Evolutionary conservation across 2,797 vertebrate genomes (phyloP).

Genomic region (Pterois miles): DNA sequence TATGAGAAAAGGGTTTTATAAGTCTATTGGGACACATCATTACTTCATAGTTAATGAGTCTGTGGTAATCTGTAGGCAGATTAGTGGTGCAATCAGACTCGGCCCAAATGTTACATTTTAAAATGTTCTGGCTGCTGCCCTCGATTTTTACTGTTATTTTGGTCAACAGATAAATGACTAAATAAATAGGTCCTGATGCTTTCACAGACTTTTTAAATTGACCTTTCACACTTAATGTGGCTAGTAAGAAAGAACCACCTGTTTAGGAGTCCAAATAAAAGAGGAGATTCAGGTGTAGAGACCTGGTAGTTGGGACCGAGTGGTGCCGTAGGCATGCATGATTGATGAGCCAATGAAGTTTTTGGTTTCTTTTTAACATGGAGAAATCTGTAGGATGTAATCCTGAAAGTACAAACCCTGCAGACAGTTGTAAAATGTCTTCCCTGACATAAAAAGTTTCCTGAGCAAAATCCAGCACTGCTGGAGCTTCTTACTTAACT

Average conservation of each 20-base stretch:
- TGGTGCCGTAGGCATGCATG: neutral
- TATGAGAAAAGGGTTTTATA: conserved; percentile 61
- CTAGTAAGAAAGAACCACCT: neutral
- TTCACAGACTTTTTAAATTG: neutral
- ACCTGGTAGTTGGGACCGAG: neutral
- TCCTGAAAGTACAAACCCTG: neutral
- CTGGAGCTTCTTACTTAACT: neutral
- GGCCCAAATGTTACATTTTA: conserved; percentile 61
- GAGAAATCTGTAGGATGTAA: neutral
- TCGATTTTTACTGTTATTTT: conserved; percentile 2
- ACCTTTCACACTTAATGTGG: neutral
- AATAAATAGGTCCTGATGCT: neutral
- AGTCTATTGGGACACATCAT: conserved; percentile 62
- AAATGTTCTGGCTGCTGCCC: conserved; percentile 46
- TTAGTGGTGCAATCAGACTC: conserved; percentile 72
- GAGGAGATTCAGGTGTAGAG: neutral
- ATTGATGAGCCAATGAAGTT: neutral
- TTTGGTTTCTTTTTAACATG: neutral
- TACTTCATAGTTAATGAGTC: conserved; percentile 73
- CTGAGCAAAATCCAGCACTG: neutral
- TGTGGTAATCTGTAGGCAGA: conserved; percentile 72
- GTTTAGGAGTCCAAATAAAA: neutral
- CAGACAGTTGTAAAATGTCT: too few species aligned
- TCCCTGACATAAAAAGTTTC: too few species aligned
- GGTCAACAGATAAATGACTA: neutral